Evolutionary conservation across 2,113 vertebrate species (phyloP).

Genomic region (Mormoops blainvillei): DNA sequence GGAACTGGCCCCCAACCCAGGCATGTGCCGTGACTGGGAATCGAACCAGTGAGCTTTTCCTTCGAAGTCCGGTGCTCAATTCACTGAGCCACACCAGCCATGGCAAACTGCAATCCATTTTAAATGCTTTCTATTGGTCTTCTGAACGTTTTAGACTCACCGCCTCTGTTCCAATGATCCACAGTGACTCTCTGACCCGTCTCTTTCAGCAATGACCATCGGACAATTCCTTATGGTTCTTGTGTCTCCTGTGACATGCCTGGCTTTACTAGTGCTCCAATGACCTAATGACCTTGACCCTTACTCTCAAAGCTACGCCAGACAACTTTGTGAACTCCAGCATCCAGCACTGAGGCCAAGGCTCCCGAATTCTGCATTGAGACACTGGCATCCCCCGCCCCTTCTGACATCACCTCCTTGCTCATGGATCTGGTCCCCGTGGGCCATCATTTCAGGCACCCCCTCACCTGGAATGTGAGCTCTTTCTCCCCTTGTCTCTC

Average conservation of each 20-base stretch:
- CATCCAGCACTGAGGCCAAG: neutral
- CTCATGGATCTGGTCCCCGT: neutral
- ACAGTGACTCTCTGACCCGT: neutral
- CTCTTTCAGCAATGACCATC: neutral
- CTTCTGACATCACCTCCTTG: neutral
- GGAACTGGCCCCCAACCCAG: too few relatives aligned
- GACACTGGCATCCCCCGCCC: accelerated
- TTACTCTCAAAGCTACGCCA: neutral
- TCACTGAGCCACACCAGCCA: too few relatives aligned
- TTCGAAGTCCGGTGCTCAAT: too few relatives aligned
- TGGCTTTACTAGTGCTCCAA: neutral
- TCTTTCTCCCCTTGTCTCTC: neutral
- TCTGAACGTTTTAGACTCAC: neutral
- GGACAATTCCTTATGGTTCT: neutral
- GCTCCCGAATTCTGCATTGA: neutral
- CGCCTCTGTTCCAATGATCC: neutral
- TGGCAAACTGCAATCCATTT: neutral
- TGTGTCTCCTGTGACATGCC: neutral
- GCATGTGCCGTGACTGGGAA: too few relatives aligned
- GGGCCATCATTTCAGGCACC: neutral
- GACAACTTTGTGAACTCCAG: too few relatives aligned
- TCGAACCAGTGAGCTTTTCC: too few relatives aligned
- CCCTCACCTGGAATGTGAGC: too few relatives aligned
- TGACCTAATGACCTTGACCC: neutral
- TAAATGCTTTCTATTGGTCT: neutral